Base-by-base conservation (phyloP, 2,888 invertebrate species). In the Spialia ferax region DNA sequence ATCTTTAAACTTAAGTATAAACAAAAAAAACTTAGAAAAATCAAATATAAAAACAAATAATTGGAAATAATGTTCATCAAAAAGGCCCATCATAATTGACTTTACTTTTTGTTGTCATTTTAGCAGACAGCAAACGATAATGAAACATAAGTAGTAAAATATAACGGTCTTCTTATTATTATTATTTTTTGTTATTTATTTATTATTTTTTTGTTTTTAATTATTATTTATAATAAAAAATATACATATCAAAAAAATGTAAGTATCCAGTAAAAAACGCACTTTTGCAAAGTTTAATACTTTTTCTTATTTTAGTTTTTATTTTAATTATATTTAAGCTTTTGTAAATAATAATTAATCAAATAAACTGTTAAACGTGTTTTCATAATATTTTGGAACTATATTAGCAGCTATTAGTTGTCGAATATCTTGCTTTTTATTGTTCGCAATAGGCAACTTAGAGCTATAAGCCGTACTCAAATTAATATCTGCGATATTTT, bases 391-490 rank as follows among this genome's bases (percentile, higher is more conserved):
- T 59, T 26, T 71, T 57, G 69, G 71, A 52, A 69, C 69, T 35
- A 71, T 71, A 63, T 70, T 71, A 60, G 29, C 56, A 13, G 18
- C 48, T 22, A 71, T 69, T 22, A 71, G 8, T 69, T 70, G 64
- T 32, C 55, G 63, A 68, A 71, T 69, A 68, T 71, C 71, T 69
- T 71, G 64, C 42, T 67, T 69, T 59, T 73, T 70, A 59, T 63
- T 69, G 35, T 68, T 62, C 22, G 68, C 61, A 69, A 71, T 73
- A 52, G 71, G 69, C 56, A 68, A 65, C 50, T 65, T 69, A 26
- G 54, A 54, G 48, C 48, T 69, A 23, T 71, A 71, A 38, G 57
- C 69, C 59, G 64, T 57, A 68, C 59, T 69, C 64, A 70, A 66
- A 13, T 50, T 26, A 63, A 70, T 70, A 63, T 69, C 71, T 45